Evolutionary conservation across 1,140 invertebrate species (phyloP), one percentile per base, ranked within the genome.

Genomic region (Lerema accius): DNA sequence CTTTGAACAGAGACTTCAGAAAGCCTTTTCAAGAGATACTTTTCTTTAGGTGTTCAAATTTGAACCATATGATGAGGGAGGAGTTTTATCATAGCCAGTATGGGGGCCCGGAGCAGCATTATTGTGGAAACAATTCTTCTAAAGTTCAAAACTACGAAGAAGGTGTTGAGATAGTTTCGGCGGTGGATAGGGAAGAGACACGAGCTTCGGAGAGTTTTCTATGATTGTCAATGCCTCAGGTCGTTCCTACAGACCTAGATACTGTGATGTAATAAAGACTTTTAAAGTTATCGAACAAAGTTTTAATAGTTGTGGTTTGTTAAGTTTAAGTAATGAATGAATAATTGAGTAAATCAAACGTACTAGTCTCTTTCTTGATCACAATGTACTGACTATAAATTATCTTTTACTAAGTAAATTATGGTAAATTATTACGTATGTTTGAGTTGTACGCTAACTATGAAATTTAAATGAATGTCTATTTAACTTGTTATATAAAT

Each of bases 51-150:
- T 98, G 97, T 84, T 94, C 95, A 35, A 96, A 96, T 51, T 91
- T 98, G 40, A 97, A 98, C 81, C 94, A 95, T 69, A 96, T 97
- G 93, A 97, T 98, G 96, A 91, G 97, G 3, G 96, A 97, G 75
- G 96, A 98, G 73, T 97, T 97, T 79, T 98, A 98, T 73, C 95
- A 97, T 71, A 96, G 96, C 71, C 96, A 98, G 80, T 98, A 97
- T 75, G 96, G 96, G 5, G 96, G 96, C 76, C 95, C 95, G 0
- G 93, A 91, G 51, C 88, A 82, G 49, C 90, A 91, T 67, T 91
- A 91, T 61, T 92, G 90, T 69, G 92, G 83, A 62, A 93, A 86
- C 76, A 92, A 82, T 65, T 88, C 76, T 11, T 86, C 84, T 4
- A 91, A 91, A 69, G 65, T 81, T 19, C 82, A 86, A 55, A 92